Evolutionary conservation across 2,797 vertebrate species (phyloP).

Genomic region (Octomys mimax): DNA sequence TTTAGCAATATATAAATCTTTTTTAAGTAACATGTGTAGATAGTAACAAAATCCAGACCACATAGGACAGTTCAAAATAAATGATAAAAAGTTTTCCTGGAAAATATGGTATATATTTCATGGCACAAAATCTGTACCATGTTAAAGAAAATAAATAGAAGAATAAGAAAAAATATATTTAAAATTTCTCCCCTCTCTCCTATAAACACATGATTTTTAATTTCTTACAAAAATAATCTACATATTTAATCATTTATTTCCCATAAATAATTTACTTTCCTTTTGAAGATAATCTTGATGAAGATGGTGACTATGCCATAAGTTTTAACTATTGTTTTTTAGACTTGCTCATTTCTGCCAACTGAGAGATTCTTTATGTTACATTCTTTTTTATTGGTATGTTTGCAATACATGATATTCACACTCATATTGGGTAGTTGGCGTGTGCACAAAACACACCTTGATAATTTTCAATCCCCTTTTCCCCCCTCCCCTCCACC

Average conservation of each 20-base stretch:
- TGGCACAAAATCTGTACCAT: background rate
- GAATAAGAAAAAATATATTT: background rate
- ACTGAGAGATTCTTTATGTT: conserved; percentile 37
- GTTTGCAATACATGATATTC: background rate
- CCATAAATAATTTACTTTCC: background rate
- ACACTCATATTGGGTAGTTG: background rate
- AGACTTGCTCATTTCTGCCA: background rate
- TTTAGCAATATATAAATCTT: conserved; percentile 38
- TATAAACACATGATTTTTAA: background rate
- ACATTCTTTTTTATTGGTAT: background rate
- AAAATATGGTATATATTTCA: conserved; percentile 29
- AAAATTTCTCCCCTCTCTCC: background rate
- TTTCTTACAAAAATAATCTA: conserved; percentile 32
- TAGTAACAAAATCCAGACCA: conserved; percentile 45
- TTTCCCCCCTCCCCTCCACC: background rate
- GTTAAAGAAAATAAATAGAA: conserved; percentile 7
- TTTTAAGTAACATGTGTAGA: conserved; percentile 18
- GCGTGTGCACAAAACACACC: background rate
- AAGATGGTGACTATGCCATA: background rate
- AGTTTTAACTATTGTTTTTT: conserved; percentile 1
- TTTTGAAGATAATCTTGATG: background rate
- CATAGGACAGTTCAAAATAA: conserved; percentile 5
- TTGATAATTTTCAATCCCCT: background rate
- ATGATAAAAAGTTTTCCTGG: conserved; percentile 47
- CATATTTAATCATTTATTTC: conserved; percentile 12